A percentile compares a stretch with the other conserved stretches of the same genome.
phyloP scores from a whole-genome alignment of 1,140 invertebrate genomes.

The Temnothorax curvispinosus region DNA sequence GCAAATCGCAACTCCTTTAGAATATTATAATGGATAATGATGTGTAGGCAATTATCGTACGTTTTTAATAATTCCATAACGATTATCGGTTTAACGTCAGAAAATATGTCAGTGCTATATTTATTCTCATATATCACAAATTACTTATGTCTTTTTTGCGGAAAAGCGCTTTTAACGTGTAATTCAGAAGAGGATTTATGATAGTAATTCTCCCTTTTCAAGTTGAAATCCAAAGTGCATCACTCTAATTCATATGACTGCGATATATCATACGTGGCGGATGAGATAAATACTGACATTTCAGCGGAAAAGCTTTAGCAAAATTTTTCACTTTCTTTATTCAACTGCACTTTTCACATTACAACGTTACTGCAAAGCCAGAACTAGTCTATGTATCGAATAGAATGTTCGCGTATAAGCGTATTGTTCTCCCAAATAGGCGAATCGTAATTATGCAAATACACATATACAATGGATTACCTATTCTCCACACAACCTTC shows the following conservation, averaged over 20 bases:
- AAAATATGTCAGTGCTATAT: neutral
- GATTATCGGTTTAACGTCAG: neutral
- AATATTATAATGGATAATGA: neutral
- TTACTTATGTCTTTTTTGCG: neutral
- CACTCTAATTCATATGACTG: conserved; percentile 12
- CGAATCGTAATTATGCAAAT: conserved; percentile 35
- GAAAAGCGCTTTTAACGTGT: neutral
- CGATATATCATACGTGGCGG: neutral
- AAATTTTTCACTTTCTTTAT: neutral
- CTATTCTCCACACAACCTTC: neutral
- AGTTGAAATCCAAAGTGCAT: conserved; percentile 2
- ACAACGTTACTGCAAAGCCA: neutral
- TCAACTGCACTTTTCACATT: neutral
- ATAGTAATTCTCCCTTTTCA: conserved; percentile 21
- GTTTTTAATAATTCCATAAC: neutral
- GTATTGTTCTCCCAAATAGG: conserved; percentile 6
- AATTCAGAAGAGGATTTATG: conserved; percentile 20
- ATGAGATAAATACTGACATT: conserved; percentile 30
- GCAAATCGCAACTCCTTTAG: neutral
- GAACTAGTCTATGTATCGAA: no score
- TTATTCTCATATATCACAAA: neutral
- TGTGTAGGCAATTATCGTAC: neutral
- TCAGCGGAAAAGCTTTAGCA: neutral
- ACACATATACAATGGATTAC: conserved; percentile 42
- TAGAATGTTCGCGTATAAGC: neutral